Evolutionary conservation across 2,113 vertebrate species (phyloP).

Genomic region (Gambusia holbrooki): DNA sequence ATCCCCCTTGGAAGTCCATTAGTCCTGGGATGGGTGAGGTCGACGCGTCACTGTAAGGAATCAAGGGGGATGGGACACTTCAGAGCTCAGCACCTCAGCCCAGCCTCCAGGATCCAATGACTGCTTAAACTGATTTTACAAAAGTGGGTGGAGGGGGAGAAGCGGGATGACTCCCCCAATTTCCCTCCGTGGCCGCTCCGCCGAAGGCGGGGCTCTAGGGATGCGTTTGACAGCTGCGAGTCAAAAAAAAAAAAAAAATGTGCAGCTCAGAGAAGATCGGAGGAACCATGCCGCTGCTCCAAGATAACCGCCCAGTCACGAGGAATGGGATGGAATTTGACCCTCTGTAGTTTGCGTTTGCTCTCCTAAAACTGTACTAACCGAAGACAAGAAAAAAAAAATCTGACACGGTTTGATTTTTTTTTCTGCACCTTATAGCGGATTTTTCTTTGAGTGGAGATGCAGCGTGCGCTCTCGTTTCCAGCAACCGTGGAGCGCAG

Average conservation of each 20-base stretch:
- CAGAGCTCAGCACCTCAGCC: slow-evolving; percentile 23
- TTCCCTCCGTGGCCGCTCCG: slow-evolving; percentile 23
- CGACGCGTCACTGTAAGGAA: slow-evolving; percentile 61
- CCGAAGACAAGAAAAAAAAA: not conserved
- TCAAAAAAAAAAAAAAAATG: slow-evolving; percentile 51
- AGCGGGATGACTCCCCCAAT: slow-evolving; percentile 40
- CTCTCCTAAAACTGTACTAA: slow-evolving; percentile 35
- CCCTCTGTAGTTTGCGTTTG: slow-evolving; percentile 14
- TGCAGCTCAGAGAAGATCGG: slow-evolving; percentile 33
- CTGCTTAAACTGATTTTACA: slow-evolving; percentile 35
- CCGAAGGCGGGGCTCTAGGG: slow-evolving; percentile 63
- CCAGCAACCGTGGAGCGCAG: slow-evolving; percentile 77
- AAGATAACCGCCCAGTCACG: slow-evolving; percentile 13
- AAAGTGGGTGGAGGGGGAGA: not conserved
- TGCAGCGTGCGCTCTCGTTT: slow-evolving; percentile 78
- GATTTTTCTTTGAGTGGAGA: slow-evolving; percentile 14
- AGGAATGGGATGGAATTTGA: slow-evolving; percentile 37
- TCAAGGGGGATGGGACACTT: slow-evolving; percentile 67
- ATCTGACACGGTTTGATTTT: not conserved
- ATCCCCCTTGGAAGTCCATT: slow-evolving; percentile 41
- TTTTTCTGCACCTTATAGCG: not conserved
- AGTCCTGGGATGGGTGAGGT: slow-evolving; percentile 66
- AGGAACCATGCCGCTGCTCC: slow-evolving; percentile 58
- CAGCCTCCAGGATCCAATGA: slow-evolving; percentile 55
- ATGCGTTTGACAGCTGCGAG: slow-evolving; percentile 78